Evolutionary conservation across 2,113 vertebrate genomes (phyloP).

Genomic region (Gymnobelideus leadbeateri): DNA sequence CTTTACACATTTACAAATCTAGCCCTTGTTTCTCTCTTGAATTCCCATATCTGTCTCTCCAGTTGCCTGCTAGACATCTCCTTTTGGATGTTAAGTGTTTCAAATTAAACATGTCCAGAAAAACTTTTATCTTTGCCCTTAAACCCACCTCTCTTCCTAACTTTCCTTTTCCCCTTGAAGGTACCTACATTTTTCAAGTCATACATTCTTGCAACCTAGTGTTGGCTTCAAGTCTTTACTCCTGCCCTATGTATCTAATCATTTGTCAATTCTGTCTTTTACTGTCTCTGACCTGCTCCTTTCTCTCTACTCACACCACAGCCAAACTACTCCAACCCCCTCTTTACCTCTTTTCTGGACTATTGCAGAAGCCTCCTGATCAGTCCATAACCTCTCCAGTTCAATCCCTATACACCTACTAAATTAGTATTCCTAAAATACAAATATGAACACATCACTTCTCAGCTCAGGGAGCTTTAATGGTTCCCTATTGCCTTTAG

Average conservation of each 20-base stretch:
- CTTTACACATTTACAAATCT: not conserved
- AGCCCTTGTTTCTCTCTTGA: not conserved
- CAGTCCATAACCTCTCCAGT: not conserved
- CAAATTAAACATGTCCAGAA: not conserved
- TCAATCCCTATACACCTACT: not conserved
- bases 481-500: not conserved
- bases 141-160: not conserved
- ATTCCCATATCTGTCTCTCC: not conserved
- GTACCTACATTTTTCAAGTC: not conserved
- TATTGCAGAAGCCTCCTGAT: not conserved
- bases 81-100: not conserved
- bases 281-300: not conserved
- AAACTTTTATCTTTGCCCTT: not conserved
- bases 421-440: not conserved
- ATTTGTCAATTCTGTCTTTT: not conserved
- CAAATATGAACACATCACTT: not conserved
- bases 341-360: not conserved
- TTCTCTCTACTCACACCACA: not conserved
- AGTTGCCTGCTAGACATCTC: conserved; percentile 7
- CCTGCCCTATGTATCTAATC: not conserved
- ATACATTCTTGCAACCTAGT: not conserved
- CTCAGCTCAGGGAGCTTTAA: not conserved
- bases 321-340: not conserved
- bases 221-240: not conserved
- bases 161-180: not conserved